phyloP scores from a whole-genome alignment of 2,888 invertebrate species.

The Hanleya hanleyi region DNA sequence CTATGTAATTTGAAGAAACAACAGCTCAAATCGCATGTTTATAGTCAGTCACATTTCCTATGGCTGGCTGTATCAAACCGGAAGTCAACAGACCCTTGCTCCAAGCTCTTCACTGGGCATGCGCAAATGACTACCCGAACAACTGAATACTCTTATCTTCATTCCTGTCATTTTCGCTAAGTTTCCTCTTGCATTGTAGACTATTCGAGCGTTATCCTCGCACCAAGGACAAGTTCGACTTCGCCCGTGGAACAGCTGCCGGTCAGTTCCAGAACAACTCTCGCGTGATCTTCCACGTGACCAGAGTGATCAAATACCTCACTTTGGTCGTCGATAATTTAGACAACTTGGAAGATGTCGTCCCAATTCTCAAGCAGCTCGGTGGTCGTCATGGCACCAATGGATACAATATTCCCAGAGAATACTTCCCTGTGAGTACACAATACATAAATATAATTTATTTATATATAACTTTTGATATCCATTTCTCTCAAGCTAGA shows the following conservation, averaged over 20 bases:
- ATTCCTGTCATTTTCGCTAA: too few species aligned
- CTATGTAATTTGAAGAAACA: too few species aligned
- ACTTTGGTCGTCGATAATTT: slow-evolving; percentile 6
- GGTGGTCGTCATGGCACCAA: slow-evolving; percentile 14
- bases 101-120: too few species aligned
- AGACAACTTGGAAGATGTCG: slow-evolving; percentile 14
- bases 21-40: too few species aligned
- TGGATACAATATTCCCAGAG: slow-evolving; percentile 9
- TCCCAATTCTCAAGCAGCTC: slow-evolving; percentile 9
- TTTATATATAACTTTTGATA: too few species aligned
- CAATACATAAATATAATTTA: not conserved
- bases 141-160: too few species aligned
- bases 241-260: slow-evolving; percentile 8
- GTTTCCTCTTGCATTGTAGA: too few species aligned
- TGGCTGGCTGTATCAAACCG: too few species aligned
- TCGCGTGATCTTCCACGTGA: slow-evolving; percentile 19
- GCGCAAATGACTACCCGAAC: too few species aligned
- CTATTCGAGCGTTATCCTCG: not conserved
- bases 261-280: slow-evolving; percentile 15
- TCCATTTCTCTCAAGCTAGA: too few species aligned
- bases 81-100: too few species aligned
- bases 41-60: too few species aligned
- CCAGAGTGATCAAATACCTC: slow-evolving; percentile 12
- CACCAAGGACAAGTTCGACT: slow-evolving; percentile 15
- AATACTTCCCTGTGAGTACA: slow-evolving; percentile 11